Base-by-base conservation (phyloP, 2,888 invertebrate genomes). In the Andrena marginata region DNA sequence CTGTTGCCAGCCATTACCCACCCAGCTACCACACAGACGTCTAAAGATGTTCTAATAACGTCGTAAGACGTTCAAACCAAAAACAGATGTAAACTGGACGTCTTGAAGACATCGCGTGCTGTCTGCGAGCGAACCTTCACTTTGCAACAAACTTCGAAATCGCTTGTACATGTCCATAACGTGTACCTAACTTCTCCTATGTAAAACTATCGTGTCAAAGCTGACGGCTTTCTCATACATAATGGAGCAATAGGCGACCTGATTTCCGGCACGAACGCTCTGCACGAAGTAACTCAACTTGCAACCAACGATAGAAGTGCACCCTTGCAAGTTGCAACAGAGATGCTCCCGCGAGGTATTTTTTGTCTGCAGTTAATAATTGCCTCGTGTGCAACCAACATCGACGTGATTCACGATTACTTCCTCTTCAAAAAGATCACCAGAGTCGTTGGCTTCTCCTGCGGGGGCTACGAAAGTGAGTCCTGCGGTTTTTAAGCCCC, bases 381-480 rank as follows among this genome's bases (percentile, higher is more conserved):
- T 20, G 35, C 51, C 5, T 29, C 33, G 2, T 76, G 54, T 0
- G 77, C 69, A 2, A 54, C 63, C 63, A 79, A 69, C 10, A 84
- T 75, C 6, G 6, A 73, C 10, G 73, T 90, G 20, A 84, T 90
- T 62, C 82, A 78, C 0, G 88, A 88, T 70, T 91, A 90, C 60
- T 90, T 91, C 10, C 33, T 68, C 10, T 84, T 85, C 29, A 91
- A 91, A 54, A 70, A 84, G 2, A 76, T 90, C 16, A 49, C 71
- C 5, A 69, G 81, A 23, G 84, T 91, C 0, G 89, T 80, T 20
- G 91, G 88, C 51, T 89, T 91, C 64, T 90, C 88, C 0, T 91
- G 91, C 33, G 83, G 75, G 26, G 42, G 86, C 31, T 31, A 13
- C 2, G 56, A 83, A 62, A 68, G 91, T 91, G 64, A 73, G 83